Evolutionary conservation across 2,113 vertebrate genomes (phyloP), one percentile per base, ranked within the genome.

Genomic region (Calcarius ornatus): DNA sequence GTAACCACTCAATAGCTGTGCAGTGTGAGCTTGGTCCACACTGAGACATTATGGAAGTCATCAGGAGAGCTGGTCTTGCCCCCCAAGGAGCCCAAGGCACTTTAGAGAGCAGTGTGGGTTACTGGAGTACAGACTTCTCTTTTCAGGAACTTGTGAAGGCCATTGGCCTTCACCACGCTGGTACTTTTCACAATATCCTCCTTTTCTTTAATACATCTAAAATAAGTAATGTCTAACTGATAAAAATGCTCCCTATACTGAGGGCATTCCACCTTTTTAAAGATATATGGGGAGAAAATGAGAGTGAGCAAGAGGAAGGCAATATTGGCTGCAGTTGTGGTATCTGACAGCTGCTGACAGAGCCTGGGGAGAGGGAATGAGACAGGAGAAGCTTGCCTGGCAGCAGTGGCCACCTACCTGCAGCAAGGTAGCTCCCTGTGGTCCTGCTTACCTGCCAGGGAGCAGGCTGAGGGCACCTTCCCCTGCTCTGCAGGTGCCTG

Each of bases 391-490:
- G 5, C 45, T 45, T 85, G 33, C 35, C n/a, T 31, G 24, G 66
- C 57, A 73, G 56, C 51, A 76, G 17, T 15, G 23, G 5, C 28
- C 53, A 71, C 50, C 17, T 9, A 37, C 23, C 59, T 76, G n/a
- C 61, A 64, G 76, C 28, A 47, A 68, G 5, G 33, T 51, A 40
- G 1, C 21, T 38, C n/a, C 0, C 0, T 23, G 6, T 12, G 33
- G n/a, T 50, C 37, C 71, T 17, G 27, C 60, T 54, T 60, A 33
- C 43, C 68, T 57, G 30, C 21, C 53, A 53, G 70, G 56, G 56
- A 90, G 25, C 19, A 63, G 23, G 20, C 6, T 70, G 73, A 59
- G 88, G 40, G 38, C 38, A 47, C 21, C 27, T 66, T 38, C n/a
- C 31, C 22, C 9, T 0, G 1, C 28, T 8, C 59, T 86, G 31